Conservation (phyloP, 2,113 vertebrate genomes). For the Micronycteris hirsuta region DNA sequence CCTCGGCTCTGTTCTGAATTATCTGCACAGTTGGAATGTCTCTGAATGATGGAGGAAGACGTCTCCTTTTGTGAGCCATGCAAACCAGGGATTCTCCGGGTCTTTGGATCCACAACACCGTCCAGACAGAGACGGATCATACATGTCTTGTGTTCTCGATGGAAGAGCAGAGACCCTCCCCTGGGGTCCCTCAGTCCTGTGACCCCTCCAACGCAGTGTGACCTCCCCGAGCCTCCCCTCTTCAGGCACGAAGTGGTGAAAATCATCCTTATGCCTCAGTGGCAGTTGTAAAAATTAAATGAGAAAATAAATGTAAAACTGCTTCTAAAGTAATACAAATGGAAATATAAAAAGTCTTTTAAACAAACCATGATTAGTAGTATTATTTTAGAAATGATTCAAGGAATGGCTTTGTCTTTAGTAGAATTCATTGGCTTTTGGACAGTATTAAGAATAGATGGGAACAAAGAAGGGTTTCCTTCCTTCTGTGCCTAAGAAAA, state of each 20-base stretch:
- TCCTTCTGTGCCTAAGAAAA: not conserved
- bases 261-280: not conserved
- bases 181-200: not conserved
- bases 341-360: not conserved
- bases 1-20: not conserved
- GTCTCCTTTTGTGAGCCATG: not conserved
- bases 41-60: not conserved
- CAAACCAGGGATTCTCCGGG: not conserved
- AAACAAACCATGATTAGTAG: not conserved
- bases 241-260: not conserved
- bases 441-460: not conserved
- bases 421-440: not conserved
- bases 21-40: not conserved
- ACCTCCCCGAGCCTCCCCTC: not conserved
- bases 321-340: not conserved
- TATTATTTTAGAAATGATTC: not conserved
- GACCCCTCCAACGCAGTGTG: not conserved
- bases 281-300: not conserved
- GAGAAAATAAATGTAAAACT: not conserved
- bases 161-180: not conserved
- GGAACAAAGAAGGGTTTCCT: not conserved
- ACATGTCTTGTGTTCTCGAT: not conserved
- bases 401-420: not conserved
- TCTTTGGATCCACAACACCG: not conserved
- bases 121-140: not conserved